Evolutionary conservation across 2,888 invertebrate genomes (phyloP), one percentile per base, ranked within the genome.

Genomic region (Dolomedes plantarius): DNA sequence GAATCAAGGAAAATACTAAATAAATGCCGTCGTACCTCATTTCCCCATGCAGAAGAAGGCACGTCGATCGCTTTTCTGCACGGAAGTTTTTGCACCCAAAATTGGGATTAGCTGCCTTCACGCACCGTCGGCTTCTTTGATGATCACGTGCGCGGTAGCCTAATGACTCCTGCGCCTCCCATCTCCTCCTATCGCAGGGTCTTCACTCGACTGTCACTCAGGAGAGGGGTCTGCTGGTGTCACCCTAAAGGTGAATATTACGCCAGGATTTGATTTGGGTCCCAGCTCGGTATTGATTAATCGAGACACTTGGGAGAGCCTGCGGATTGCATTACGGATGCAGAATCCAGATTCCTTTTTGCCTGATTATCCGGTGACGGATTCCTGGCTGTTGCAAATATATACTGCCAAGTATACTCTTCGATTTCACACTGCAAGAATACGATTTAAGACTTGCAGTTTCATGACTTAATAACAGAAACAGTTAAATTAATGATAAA

Each of bases 71-170:
- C 36, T 32, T 29, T 28, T 23, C 1, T 32, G 77, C 67, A 64
- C 36, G 74, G 41, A 77, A 77, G 67, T 85, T 83, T 56, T 85
- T 77, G 83, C 50, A 67, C 83, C 73, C 65, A 77, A 86, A 86
- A 86, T 79, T 78, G 74, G 85, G 85, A 86, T 86, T 86, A 86
- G 65, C 62, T 62, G 69, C 32, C 73, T 86, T 86, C 79, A 86
- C 74, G 85, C 85, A 13, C 85, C 85, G 85, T 86, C 85, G 85
- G 32, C 19, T 75, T 68, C 68, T 74, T 79, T 86, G 85, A 86
- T 86, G 78, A 78, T 86, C 85, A 85, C 77, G 85, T 79, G 64
- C 46, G 41, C 36, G 32, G 29, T 46, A 23, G 68, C 69, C 50
- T 85, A 85, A 85, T 85, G 83, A 85, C 67, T 85, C 75, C 50